phyloP scores from a whole-genome alignment of 2,797 vertebrate genomes.

The Myotis pilosus region DNA sequence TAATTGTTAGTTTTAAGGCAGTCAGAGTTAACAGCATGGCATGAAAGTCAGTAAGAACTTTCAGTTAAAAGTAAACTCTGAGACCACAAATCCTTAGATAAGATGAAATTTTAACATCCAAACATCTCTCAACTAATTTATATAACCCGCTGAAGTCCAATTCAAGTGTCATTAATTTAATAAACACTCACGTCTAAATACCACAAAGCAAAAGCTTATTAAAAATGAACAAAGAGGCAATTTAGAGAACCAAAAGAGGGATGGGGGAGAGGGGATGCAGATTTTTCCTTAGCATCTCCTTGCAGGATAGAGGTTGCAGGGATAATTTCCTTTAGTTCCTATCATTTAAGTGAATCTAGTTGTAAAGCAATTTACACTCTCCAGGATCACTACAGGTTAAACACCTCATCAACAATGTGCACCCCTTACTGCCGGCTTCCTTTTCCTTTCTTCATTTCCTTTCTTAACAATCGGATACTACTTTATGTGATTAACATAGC shows the following conservation, averaged over 20 bases:
- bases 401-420: conserved; percentile 49
- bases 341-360: conserved; percentile 53
- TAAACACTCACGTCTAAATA: conserved; percentile 56
- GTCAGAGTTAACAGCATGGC: conserved; percentile 65
- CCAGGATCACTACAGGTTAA: conserved; percentile 34
- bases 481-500: conserved; percentile 20
- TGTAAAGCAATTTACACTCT: conserved; percentile 71
- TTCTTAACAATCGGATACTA: conserved; percentile 30
- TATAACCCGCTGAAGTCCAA: conserved; percentile 49
- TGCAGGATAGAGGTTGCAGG: conserved; percentile 49
- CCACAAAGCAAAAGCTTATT: conserved; percentile 27
- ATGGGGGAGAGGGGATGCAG: not conserved
- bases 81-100: conserved; percentile 66
- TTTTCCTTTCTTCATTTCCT: conserved; percentile 53
- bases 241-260: not conserved
- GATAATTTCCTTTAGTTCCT: conserved; percentile 51
- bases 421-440: not conserved
- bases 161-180: conserved; percentile 54
- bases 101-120: conserved; percentile 67
- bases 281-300: conserved; percentile 60
- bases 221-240: conserved; percentile 34
- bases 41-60: conserved; percentile 60
- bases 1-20: conserved; percentile 70
- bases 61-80: conserved; percentile 72
- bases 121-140: conserved; percentile 56